Evolutionary conservation across 2,797 vertebrate species (phyloP).

Genomic region (Allobates femoralis): DNA sequence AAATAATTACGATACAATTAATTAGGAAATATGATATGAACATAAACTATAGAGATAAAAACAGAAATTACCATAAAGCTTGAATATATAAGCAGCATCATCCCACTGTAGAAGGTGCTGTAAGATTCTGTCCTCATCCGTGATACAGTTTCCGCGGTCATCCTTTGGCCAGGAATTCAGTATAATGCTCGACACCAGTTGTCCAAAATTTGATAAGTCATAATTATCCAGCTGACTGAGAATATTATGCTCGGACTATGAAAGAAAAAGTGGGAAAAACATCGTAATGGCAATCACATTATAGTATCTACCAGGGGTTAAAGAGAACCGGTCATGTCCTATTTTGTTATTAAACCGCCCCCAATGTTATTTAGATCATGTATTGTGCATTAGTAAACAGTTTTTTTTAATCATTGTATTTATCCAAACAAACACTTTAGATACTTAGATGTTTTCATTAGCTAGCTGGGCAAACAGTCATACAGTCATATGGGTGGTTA

Average conservation of each 20-base stretch:
- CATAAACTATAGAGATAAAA: background rate
- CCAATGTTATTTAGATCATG: too few species aligned
- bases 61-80: conserved; percentile 76
- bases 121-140: conserved; percentile 74
- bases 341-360: too few species aligned
- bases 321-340: too few species aligned
- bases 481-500: too few species aligned
- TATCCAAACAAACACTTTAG: too few species aligned
- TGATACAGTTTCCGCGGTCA: conserved; percentile 15
- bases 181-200: conserved; percentile 85
- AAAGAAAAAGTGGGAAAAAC: background rate
- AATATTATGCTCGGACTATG: conserved; percentile 63
- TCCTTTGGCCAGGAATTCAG: conserved; percentile 87
- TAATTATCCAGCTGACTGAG: conserved; percentile 63
- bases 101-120: conserved; percentile 82
- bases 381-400: too few species aligned
- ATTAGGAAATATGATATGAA: background rate
- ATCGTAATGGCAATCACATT: background rate
- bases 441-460: too few species aligned
- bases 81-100: conserved; percentile 82
- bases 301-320: background rate
- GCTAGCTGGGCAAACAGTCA: too few species aligned
- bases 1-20: background rate
- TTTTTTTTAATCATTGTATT: too few species aligned
- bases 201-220: conserved; percentile 79